Conservation (phyloP, 2,888 invertebrate genomes). For the Tanytarsus gracilentus region DNA sequence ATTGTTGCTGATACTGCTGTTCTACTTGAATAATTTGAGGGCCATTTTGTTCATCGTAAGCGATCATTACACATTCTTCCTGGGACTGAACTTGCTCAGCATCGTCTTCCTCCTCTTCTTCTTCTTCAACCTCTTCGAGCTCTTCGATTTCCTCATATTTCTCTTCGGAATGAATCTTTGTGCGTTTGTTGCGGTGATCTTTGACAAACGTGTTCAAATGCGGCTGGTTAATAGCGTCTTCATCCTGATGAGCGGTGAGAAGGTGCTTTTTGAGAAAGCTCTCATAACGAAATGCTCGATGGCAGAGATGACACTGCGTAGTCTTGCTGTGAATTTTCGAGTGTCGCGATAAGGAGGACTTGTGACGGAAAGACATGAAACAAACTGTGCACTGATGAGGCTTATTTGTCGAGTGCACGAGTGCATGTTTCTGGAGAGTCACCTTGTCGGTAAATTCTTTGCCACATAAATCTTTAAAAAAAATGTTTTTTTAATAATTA, state of each 20-base stretch:
- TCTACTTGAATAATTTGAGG: slow-evolving; percentile 11
- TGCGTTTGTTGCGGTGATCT: not conserved
- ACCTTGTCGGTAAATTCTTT: slow-evolving; percentile 14
- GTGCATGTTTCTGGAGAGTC: slow-evolving; percentile 8
- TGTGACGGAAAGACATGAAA: slow-evolving; percentile 23
- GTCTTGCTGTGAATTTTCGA: slow-evolving; percentile 11
- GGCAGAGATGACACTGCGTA: slow-evolving; percentile 8
- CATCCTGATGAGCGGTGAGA: not conserved
- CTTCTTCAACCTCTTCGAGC: not conserved
- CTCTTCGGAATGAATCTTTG: not conserved
- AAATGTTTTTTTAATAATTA: not conserved
- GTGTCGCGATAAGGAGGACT: slow-evolving; percentile 10
- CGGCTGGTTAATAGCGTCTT: slow-evolving; percentile 1
- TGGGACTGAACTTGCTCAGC: not conserved
- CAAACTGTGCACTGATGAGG: slow-evolving; percentile 20
- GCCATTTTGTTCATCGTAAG: not conserved
- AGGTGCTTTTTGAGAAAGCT: slow-evolving; percentile 23
- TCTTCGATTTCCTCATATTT: no score
- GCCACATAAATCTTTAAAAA: slow-evolving; percentile 15
- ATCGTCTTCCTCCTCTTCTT: not conserved
- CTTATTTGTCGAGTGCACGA: slow-evolving; percentile 15
- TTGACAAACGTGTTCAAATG: not conserved
- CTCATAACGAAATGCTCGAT: slow-evolving; percentile 17
- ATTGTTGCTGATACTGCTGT: not conserved
- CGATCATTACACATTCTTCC: not conserved